Percentiles rank a stretch among this genome's conserved stretches.
Evolutionary conservation across 2,113 vertebrate species (phyloP).

Genomic region (Tyto alba): DNA sequence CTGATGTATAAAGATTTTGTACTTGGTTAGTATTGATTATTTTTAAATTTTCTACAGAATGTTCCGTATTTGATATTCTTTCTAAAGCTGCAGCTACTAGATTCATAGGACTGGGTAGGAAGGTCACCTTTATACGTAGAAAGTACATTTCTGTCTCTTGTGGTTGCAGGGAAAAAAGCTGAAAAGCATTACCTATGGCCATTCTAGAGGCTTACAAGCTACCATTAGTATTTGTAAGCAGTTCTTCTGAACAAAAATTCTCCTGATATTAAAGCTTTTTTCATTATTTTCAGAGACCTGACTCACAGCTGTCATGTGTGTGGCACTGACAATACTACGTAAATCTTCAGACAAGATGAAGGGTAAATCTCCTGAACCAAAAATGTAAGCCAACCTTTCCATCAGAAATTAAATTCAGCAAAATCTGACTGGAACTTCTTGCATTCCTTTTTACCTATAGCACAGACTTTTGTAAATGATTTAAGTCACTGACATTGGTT

Average conservation of each 20-base stretch:
- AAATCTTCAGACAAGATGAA: background rate
- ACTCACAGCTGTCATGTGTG: background rate
- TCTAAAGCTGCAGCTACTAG: background rate
- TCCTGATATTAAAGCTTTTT: background rate
- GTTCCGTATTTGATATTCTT: background rate
- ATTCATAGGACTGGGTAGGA: background rate
- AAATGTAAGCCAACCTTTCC: background rate
- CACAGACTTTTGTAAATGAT: background rate
- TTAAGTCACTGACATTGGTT: background rate
- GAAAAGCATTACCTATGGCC: background rate
- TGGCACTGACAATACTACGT: background rate
- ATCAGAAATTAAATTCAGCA: background rate
- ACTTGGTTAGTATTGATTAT: background rate
- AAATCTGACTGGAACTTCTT: background rate
- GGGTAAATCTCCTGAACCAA: background rate
- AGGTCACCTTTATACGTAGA: background rate
- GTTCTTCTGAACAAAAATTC: background rate
- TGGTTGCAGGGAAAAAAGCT: background rate
- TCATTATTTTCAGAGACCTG: background rate
- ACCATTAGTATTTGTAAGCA: constrained; percentile 5
- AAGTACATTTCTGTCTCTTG: background rate
- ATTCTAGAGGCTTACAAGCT: background rate
- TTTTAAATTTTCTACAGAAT: background rate
- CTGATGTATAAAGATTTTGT: background rate
- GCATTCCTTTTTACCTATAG: background rate